phyloP scores from a whole-genome alignment of 2,113 vertebrate genomes.

The Passer domesticus region DNA sequence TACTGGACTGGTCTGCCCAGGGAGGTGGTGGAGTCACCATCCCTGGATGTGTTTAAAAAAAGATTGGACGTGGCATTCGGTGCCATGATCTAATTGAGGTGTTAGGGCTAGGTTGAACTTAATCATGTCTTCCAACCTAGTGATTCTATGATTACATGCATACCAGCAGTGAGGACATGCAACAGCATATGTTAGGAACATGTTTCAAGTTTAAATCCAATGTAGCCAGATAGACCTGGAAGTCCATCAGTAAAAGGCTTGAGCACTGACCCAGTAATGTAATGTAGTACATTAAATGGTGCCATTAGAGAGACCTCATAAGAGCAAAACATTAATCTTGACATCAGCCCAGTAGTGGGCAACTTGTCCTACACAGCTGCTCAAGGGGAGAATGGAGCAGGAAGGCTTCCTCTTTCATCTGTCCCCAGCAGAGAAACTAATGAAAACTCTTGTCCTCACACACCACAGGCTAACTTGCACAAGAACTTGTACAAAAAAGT shows the following conservation, averaged over 20 bases:
- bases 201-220: not conserved
- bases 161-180: not conserved
- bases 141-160: not conserved
- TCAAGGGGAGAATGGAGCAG: not conserved
- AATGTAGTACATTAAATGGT: not conserved
- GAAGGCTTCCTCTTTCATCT: not conserved
- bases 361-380: not conserved
- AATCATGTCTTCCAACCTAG: not conserved
- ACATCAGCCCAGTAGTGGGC: not conserved
- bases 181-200: not conserved
- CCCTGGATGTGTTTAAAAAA: too few relatives aligned
- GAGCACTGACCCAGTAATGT: not conserved
- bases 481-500: not conserved
- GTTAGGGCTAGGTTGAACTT: not conserved
- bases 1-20: too few relatives aligned
- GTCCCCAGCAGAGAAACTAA: not conserved
- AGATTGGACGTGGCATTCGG: not conserved
- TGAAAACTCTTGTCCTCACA: not conserved
- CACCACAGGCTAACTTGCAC: not conserved
- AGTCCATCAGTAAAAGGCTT: not conserved
- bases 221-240: not conserved
- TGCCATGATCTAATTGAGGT: not conserved
- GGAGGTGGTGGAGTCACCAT: too few relatives aligned
- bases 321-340: not conserved
- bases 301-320: not conserved